These are phyloP conservation scores for Macrophya alboannulata DNA, from an alignment of 2,888 invertebrate species.

Conservation along the genomic window DNA sequence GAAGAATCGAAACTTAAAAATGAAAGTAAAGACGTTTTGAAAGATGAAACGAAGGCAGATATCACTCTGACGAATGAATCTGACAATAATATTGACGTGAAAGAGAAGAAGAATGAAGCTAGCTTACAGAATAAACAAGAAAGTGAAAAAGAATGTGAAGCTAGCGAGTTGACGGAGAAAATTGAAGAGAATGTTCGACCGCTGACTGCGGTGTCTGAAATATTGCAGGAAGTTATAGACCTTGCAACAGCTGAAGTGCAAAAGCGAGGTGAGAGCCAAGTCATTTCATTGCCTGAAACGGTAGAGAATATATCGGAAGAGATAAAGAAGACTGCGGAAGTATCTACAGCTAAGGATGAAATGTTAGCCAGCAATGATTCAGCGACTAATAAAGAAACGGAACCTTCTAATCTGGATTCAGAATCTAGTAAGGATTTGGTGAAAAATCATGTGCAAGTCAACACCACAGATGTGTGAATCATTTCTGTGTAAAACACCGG, in stretches of 20 bases:
- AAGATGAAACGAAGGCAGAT: neutral
- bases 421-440: neutral
- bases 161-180: neutral
- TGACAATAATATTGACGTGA: neutral
- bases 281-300: conserved; percentile 62
- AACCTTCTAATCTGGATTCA: neutral
- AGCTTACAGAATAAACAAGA: neutral
- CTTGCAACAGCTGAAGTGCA: conserved; percentile 65
- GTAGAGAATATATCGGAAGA: conserved; percentile 70
- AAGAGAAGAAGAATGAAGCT: neutral
- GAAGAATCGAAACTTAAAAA: neutral
- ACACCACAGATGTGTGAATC: neutral
- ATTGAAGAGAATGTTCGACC: conserved; percentile 13
- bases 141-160: neutral
- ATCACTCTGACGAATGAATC: neutral
- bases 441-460: conserved; percentile 9
- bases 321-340: conserved; percentile 67
- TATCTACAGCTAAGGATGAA: neutral
- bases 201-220: conserved; percentile 55
- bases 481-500: neutral
- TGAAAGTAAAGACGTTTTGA: neutral
- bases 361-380: neutral
- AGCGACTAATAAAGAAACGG: neutral
- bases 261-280: conserved; percentile 59
- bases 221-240: conserved; percentile 66